Evolutionary conservation across 2,797 vertebrate species (phyloP), one percentile per base, ranked within the genome.

Genomic region (Coendou prehensilis): DNA sequence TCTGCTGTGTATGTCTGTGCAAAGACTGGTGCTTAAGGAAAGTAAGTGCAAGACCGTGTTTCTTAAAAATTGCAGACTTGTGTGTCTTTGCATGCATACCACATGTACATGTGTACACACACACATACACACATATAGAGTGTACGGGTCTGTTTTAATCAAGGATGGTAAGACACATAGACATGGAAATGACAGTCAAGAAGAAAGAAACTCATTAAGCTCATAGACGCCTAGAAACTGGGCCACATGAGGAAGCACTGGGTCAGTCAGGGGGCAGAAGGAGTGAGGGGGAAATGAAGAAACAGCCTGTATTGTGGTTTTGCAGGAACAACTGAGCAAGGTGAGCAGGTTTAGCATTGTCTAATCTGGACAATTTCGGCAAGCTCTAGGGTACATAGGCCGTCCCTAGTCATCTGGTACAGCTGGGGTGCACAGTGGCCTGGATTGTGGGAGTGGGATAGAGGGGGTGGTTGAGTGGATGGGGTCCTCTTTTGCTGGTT

Each of bases 211-310:
- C 59, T 47, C 37, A 61, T 41, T 30, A 15, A 33, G 9, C 7
- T 85, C 45, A 47, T 22, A 76, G n/a, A 30, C 22, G 50, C 41
- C 57, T 81, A 22, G 87, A 71, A 41, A 84, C 20, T 37, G 20
- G 33, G 13, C 59, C 22, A 18, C 7, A 2, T 0, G 5, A 23
- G 67, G 14, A 41, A 56, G 73, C 5, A 37, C n/a, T 7, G 20
- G 18, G 13, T 41, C 14, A 59, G 22, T 69, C 47, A 7, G 54
- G 64, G 63, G 15, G 37, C 71, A 28, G 13, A 56, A 30, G 9
- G 6, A 56, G 7, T 17, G 22, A 33, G 2, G 22, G 1, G 30
- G 2, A 6, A 50, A 41, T 1, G 0, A 8, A 69, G 18, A 41
- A 81, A 50, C 13, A 59, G 52, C 23, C 20, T 73, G 69, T n/a